Conservation (phyloP, 2,888 invertebrate genomes). For the Parnassius glacialis region DNA sequence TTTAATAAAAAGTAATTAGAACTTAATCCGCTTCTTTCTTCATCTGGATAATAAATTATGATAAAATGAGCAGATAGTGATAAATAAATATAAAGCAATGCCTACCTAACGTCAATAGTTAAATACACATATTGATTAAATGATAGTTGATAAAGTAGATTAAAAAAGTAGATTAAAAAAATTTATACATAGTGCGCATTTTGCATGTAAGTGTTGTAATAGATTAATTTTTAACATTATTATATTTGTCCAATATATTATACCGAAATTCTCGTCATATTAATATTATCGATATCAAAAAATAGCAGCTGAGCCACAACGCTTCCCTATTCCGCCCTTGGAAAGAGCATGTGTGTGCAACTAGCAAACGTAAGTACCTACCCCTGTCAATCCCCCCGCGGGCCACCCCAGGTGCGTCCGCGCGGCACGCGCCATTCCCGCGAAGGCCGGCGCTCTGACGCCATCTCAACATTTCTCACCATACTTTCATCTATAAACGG, state of each 20-base stretch:
- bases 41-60: too few relatives aligned
- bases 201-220: too few relatives aligned
- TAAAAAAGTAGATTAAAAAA: too few relatives aligned
- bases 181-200: too few relatives aligned
- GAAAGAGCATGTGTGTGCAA: conserved; percentile 79
- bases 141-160: too few relatives aligned
- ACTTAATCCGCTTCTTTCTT: too few relatives aligned
- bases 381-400: conserved; percentile 77
- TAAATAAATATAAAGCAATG: too few relatives aligned
- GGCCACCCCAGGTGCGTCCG: conserved; percentile 73
- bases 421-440: conserved; percentile 79
- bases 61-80: too few relatives aligned
- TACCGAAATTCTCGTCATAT: neutral
- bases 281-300: conserved; percentile 16
- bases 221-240: neutral
- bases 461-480: conserved; percentile 54
- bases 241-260: neutral
- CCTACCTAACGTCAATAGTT: too few relatives aligned
- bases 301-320: conserved; percentile 40
- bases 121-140: too few relatives aligned
- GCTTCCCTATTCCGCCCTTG: conserved; percentile 68
- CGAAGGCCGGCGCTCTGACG: conserved; percentile 74
- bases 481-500: conserved; percentile 40
- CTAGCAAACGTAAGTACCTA: conserved; percentile 79
- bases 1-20: too few relatives aligned